Percentiles rank a stretch among this genome's conserved stretches.
Conservation (phyloP, 2,888 invertebrate species). For the Tipula confusa region DNA sequence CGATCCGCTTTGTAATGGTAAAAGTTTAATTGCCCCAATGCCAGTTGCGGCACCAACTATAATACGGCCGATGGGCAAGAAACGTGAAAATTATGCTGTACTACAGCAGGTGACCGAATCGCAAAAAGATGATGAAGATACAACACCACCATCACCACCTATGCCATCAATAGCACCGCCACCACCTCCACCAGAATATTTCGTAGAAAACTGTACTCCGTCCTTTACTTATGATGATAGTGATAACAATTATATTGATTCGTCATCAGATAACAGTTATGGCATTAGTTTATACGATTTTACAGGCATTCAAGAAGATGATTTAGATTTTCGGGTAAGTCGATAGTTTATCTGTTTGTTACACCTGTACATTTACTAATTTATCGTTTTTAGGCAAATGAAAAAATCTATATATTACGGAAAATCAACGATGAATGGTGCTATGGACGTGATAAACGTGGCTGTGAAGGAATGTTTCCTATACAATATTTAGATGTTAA, state of each 20-base stretch:
- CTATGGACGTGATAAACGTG: constrained; percentile 62
- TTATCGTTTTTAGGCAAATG: constrained; percentile 56
- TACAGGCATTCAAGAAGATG: constrained; percentile 66
- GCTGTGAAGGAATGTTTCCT: constrained; percentile 77
- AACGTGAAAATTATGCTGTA: background rate
- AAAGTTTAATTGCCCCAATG: constrained; percentile 49
- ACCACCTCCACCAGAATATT: constrained; percentile 55
- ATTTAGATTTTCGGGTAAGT: constrained; percentile 74
- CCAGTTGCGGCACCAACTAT: constrained; percentile 65
- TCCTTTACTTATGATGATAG: constrained; percentile 39
- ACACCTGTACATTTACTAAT: background rate
- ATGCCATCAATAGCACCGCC: constrained; percentile 77
- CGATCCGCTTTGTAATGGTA: constrained; percentile 54
- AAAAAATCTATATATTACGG: constrained; percentile 65
- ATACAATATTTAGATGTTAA: constrained; percentile 71
- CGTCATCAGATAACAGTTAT: constrained; percentile 52
- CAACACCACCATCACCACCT: constrained; percentile 61
- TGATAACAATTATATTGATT: constrained; percentile 39
- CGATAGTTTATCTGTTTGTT: background rate
- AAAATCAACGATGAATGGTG: constrained; percentile 77
- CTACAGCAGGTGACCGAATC: background rate
- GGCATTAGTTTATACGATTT: constrained; percentile 78
- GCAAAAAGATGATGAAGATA: background rate
- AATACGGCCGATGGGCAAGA: constrained; percentile 53
- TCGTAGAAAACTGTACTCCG: constrained; percentile 45